A percentile compares a stretch with the other conserved stretches of the same genome.
phyloP scores from a whole-genome alignment of 2,113 vertebrate species.

The Neogale vison region DNA sequence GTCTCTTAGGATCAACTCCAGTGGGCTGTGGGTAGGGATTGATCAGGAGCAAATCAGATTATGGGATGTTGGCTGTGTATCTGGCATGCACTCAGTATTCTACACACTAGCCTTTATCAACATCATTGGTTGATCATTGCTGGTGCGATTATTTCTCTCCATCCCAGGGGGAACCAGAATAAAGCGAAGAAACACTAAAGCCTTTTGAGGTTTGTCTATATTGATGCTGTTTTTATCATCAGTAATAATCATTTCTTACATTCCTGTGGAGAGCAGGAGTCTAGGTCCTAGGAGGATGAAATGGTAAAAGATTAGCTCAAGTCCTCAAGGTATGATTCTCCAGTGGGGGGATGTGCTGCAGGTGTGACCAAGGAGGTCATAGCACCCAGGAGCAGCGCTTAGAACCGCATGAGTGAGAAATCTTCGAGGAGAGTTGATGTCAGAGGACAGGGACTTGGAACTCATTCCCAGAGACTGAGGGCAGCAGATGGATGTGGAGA shows the following conservation, averaged over 20 bases:
- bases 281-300: background rate
- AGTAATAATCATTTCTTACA: background rate
- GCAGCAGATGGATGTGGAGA: background rate
- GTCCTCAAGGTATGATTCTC: background rate
- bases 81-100: background rate
- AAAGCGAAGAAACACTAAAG: background rate
- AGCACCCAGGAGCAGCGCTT: fast-evolving
- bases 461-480: background rate
- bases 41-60: background rate
- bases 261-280: background rate
- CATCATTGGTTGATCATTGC: background rate
- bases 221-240: constrained; percentile 1
- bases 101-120: background rate
- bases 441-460: background rate
- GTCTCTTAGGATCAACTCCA: background rate
- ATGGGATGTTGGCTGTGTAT: background rate
- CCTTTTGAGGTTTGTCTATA: background rate
- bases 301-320: background rate
- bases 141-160: background rate
- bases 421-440: background rate
- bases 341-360: background rate
- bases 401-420: background rate
- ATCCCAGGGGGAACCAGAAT: background rate
- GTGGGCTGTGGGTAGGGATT: background rate
- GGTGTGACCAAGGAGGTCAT: fast-evolving